Evolutionary conservation across 1,140 invertebrate genomes (phyloP).

Genomic region (Drosophila kurseongensis): DNA sequence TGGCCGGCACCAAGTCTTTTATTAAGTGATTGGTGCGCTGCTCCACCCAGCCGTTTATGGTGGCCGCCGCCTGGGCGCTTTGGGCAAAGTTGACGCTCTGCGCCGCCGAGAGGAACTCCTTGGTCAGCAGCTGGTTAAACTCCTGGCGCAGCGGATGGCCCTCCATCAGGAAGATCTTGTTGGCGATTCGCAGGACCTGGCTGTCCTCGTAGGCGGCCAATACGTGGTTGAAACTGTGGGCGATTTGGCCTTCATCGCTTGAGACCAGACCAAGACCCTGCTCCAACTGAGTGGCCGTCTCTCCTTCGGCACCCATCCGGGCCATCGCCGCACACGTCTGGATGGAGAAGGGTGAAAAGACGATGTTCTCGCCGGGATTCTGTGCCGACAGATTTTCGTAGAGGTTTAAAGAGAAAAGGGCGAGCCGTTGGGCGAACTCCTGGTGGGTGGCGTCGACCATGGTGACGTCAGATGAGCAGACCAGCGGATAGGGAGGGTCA

Average conservation of each 20-base stretch:
- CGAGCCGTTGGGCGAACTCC: constrained; percentile 60
- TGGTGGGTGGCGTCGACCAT: constrained; percentile 32
- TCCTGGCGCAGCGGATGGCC: constrained; percentile 50
- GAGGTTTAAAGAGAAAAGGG: constrained; percentile 57
- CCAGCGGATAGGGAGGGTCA: constrained; percentile 5
- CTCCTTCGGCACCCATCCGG: constrained; percentile 85
- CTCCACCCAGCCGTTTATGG: constrained; percentile 87
- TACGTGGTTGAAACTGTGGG: constrained; percentile 55
- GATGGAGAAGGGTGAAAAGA: constrained; percentile 77
- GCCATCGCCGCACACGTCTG: constrained; percentile 86
- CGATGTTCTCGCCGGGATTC: constrained; percentile 85
- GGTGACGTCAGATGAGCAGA: constrained; percentile 6
- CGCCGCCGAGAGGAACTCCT: constrained; percentile 68
- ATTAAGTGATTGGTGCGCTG: constrained; percentile 87
- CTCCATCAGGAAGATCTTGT: constrained; percentile 24
- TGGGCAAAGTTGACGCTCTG: constrained; percentile 85
- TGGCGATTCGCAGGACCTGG: too few relatives aligned
- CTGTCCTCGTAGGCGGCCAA: constrained; percentile 60
- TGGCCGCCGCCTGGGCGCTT: constrained; percentile 66
- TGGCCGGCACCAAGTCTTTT: constrained; percentile 85
- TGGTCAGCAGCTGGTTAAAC: constrained; percentile 55
- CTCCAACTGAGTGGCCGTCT: constrained; percentile 86
- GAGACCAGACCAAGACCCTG: constrained; percentile 82
- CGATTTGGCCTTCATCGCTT: constrained; percentile 45
- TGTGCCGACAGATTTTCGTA: constrained; percentile 40